Evolutionary conservation across 2,888 invertebrate genomes (phyloP), one percentile per base, ranked within the genome.

Genomic region (Stenolophus ochropezus): DNA sequence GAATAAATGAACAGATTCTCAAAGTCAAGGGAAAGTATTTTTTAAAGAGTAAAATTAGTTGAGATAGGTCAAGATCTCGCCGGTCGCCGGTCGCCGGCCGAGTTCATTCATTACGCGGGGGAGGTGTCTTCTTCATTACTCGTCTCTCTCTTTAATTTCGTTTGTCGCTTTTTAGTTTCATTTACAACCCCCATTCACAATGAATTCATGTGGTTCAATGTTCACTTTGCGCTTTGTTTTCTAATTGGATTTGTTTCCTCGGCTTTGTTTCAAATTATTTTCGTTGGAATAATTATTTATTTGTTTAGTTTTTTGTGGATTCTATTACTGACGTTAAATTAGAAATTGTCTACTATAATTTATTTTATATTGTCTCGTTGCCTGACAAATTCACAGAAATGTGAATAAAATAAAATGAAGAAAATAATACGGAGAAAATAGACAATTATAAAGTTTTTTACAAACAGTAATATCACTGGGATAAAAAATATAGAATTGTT

Each of bases 21-120:
- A 81, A 88, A 88, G 88, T 87, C 88, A 87, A 88, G 88, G 87
- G 88, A 89, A 89, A 89, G 89, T 88, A 88, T 88, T 88, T 86
- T 81, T 88, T 88, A 88, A 88, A 88, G 88, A 88, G 89, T 87
- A 88, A 88, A 89, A 89, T 89, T 89, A 88, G 87, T 88, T 88
- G 88, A 85, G 88, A 86, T 86, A 89, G 89, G 89, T 88, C 88
- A 86, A 85, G 88, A 79, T 73, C 73, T 21, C 56, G 42, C 73
- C 27, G 33, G 33, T n/a, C n/a, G n/a, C n/a, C n/a, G n/a, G n/a
- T 6, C 33, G 51, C 23, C 75, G 75, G 51, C 47, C 73, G 73
- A 73, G 51, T 79, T 69, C 79, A 79, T 79, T 79, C 79, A 79
- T 79, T 79, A 79, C 61, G 33, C 33, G 25, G 49, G 51, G 65